Base-by-base conservation (phyloP, 1,140 invertebrate species). In the Ptiloglossa arizonensis region DNA sequence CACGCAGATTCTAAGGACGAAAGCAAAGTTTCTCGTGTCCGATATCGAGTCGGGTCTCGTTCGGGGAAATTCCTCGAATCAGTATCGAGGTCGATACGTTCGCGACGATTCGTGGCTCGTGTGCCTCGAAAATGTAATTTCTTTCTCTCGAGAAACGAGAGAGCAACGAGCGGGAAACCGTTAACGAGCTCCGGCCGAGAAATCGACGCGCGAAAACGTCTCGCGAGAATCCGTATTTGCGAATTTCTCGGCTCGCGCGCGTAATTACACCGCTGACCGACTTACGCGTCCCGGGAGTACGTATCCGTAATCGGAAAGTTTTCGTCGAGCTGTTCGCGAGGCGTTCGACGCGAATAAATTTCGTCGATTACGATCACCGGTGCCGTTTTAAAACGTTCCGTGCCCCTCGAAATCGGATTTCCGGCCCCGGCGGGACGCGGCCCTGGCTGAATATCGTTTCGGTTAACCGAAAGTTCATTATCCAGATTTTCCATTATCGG, bases 401-500 rank as follows among this genome's bases (percentile, higher is more conserved):
- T 29, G 57, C 1, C 13, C n/a, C 2, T 9, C n/a, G 1, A 29
- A 56, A 41, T 22, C 22, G 24, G 22, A 32, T 71, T 60, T 35
- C 17, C 17, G 19, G 1, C 24, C 24, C 46, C 19, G n/a, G 5
- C 19, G 6, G 0, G 4, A 11, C 9, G 57, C 29, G 6, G 15
- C 32, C 29, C 29, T 48, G 6, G 46, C 13, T n/a, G 38, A 50
- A 27, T n/a, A 63, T 62, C 44, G 27, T 66, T 15, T 66, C 60
- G 60, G 32, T 74, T 52, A 74, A 46, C 62, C 62, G n/a, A n/a
- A 11, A 41, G 11, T 44, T 50, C 48, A 66, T 54, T 66, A 66
- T 54, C 46, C 48, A 54, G 41, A 66, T 54, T 41, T 54, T 73
- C 46, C 60, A 66, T 74, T 56, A 73, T 64, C 57, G 59, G 19